Conservation (phyloP, 2,888 invertebrate species). For the Linnaemya vulpina region DNA sequence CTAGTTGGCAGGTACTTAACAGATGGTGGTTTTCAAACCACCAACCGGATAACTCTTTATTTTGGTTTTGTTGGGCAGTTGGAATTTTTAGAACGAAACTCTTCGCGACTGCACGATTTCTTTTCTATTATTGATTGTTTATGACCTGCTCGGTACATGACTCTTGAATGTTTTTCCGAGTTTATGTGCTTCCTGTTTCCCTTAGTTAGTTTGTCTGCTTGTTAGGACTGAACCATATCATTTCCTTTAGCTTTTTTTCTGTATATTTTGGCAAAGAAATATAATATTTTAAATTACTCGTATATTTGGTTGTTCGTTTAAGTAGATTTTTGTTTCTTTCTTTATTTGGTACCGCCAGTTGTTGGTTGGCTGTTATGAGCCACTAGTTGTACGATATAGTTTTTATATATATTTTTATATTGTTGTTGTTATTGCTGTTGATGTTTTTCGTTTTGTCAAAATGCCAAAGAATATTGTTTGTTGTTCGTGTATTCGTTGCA, state of each 20-base stretch:
- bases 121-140: neutral
- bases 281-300: conserved; percentile 41
- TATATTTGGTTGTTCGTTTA: conserved; percentile 13
- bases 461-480: conserved; percentile 57
- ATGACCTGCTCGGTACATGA: conserved; percentile 5
- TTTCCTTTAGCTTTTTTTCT: conserved; percentile 34
- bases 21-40: too few species aligned
- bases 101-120: neutral
- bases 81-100: neutral
- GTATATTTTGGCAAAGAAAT: conserved; percentile 27
- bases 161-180: neutral
- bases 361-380: conserved; percentile 20
- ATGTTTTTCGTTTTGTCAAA: conserved; percentile 61
- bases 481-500: conserved; percentile 34
- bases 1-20: too few species aligned
- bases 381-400: conserved; percentile 25
- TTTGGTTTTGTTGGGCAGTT: neutral
- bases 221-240: neutral
- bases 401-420: too few species aligned
- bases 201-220: neutral
- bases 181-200: neutral
- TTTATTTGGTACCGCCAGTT: conserved; percentile 42
- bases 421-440: neutral
- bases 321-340: neutral
- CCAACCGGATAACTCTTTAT: too few species aligned